Conservation (phyloP, 2,888 invertebrate species). For the Anarsia innoxiella region DNA sequence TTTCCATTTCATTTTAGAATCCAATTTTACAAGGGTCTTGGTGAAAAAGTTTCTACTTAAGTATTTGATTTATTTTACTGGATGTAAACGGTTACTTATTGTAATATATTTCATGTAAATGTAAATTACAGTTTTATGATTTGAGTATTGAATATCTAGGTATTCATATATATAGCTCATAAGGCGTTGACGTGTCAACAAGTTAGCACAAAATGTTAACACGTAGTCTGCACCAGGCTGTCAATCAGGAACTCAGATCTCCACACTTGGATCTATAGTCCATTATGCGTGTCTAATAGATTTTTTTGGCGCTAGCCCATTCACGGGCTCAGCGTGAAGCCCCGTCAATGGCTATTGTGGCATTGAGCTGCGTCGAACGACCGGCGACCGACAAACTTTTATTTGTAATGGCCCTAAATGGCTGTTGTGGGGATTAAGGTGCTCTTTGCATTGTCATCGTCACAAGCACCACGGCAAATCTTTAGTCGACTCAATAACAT, state of each 20-base stretch:
- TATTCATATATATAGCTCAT: too few relatives aligned
- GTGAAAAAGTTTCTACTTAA: too few relatives aligned
- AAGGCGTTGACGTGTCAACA: too few relatives aligned
- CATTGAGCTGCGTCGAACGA: constrained; percentile 39
- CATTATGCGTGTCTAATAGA: constrained; percentile 71
- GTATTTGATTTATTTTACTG: too few relatives aligned
- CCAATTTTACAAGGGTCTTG: too few relatives aligned
- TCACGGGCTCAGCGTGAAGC: constrained; percentile 64
- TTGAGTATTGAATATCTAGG: too few relatives aligned
- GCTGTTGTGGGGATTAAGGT: constrained; percentile 70
- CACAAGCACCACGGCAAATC: constrained; percentile 39
- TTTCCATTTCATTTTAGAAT: too few relatives aligned
- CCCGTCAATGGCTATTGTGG: constrained; percentile 69
- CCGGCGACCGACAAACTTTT: constrained; percentile 59
- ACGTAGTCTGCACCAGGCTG: constrained; percentile 16
- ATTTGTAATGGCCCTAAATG: constrained; percentile 71
- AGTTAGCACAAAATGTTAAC: too few relatives aligned
- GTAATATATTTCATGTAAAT: too few relatives aligned
- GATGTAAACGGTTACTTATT: too few relatives aligned
- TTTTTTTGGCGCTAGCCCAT: constrained; percentile 67
- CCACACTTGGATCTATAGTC: constrained; percentile 40
- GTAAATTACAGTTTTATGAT: too few relatives aligned
- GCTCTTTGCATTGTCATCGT: constrained; percentile 55
- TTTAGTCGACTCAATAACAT: constrained; percentile 32
- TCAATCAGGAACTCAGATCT: constrained; percentile 48